Conservation (phyloP, 1,140 invertebrate genomes). For the Glossosoma conforme region DNA sequence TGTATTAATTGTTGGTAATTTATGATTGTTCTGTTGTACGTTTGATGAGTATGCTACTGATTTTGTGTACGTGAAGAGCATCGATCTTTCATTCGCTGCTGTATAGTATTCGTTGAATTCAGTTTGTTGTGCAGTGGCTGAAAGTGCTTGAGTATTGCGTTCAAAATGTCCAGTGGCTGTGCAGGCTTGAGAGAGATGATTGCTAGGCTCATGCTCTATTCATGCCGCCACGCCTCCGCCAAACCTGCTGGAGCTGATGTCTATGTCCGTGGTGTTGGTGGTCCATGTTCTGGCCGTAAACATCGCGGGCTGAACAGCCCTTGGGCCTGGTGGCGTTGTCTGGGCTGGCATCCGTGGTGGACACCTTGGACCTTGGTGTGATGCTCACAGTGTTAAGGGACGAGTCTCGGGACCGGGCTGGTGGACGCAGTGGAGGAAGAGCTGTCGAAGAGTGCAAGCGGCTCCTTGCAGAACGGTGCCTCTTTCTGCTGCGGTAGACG, state of each 20-base stretch:
- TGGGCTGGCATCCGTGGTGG: constrained; percentile 5
- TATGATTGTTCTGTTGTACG: too few relatives aligned
- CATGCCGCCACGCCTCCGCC: constrained; percentile 7
- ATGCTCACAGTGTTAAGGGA: constrained; percentile 8
- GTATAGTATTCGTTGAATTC: too few relatives aligned
- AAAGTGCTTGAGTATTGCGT: too few relatives aligned
- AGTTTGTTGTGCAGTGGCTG: too few relatives aligned
- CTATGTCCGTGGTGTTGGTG: constrained; percentile 26
- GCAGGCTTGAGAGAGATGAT: constrained; percentile 4
- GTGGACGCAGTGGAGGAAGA: not conserved
- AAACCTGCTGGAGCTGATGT: constrained; percentile 27
- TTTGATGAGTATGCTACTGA: too few relatives aligned
- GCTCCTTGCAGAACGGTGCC: constrained; percentile 22
- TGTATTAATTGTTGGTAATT: too few relatives aligned
- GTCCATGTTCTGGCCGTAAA: constrained; percentile 24
- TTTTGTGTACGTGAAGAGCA: too few relatives aligned
- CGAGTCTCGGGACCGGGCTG: not conserved
- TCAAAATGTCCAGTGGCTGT: not conserved
- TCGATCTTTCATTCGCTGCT: too few relatives aligned
- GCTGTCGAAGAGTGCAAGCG: constrained; percentile 9
- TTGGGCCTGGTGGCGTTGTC: constrained; percentile 16
- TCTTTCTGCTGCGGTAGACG: constrained; percentile 24
- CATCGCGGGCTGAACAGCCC: constrained; percentile 28
- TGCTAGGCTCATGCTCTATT: too few relatives aligned
- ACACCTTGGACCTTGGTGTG: not conserved